phyloP scores from a whole-genome alignment of 2,888 invertebrate species.

The Andrena dorsata region DNA sequence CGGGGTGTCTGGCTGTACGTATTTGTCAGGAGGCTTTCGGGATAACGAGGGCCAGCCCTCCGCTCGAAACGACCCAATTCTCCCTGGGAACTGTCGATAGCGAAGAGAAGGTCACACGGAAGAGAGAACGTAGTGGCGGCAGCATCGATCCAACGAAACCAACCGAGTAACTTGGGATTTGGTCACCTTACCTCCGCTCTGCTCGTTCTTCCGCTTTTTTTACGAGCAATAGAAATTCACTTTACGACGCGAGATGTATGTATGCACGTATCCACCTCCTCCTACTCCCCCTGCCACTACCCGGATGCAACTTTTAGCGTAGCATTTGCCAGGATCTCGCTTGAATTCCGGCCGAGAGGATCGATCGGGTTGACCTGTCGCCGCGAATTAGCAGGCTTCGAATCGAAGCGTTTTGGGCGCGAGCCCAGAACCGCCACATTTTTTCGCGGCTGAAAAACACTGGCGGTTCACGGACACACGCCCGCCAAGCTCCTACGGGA shows the following conservation, averaged over 20 bases:
- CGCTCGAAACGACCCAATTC: constrained; percentile 69
- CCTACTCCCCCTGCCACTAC: not conserved
- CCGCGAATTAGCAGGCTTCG: constrained; percentile 68
- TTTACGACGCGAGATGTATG: too few species aligned
- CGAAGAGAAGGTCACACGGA: constrained; percentile 26
- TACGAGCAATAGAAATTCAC: constrained; percentile 59
- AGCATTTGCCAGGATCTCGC: constrained; percentile 52
- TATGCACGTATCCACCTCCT: too few species aligned
- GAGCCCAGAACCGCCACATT: constrained; percentile 59
- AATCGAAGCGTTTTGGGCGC: constrained; percentile 55
- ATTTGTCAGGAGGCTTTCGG: constrained; percentile 60
- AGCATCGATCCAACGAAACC: constrained; percentile 52
- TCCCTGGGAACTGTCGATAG: constrained; percentile 49
- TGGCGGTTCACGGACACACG: constrained; percentile 24
- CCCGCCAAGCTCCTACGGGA: constrained; percentile 54
- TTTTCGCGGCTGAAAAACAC: constrained; percentile 45
- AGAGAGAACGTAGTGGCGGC: constrained; percentile 49
- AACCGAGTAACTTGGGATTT: constrained; percentile 11
- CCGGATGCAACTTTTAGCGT: constrained; percentile 27
- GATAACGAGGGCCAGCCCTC: constrained; percentile 66
- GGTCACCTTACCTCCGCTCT: constrained; percentile 18
- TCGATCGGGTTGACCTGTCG: constrained; percentile 65
- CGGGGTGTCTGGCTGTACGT: constrained; percentile 29
- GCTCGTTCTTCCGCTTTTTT: constrained; percentile 41
- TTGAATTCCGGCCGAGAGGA: constrained; percentile 66